A percentile compares a stretch with the other conserved stretches of the same genome.
Evolutionary conservation across 2,888 invertebrate genomes (phyloP).

Genomic region (Ischnus inquisitorius): DNA sequence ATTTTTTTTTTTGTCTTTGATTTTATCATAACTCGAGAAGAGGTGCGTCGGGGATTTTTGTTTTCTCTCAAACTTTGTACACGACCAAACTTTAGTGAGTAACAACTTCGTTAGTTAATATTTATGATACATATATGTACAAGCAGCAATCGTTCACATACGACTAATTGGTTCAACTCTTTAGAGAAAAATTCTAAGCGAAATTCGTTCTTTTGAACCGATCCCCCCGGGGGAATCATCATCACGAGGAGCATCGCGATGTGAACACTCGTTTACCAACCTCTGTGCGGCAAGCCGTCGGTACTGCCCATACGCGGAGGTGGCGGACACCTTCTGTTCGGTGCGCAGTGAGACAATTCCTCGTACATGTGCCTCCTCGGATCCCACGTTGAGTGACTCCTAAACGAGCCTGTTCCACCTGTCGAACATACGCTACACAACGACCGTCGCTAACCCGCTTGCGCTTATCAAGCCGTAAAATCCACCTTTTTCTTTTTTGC

Average conservation of each 20-base stretch:
- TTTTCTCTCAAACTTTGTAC: not conserved
- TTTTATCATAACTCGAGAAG: not conserved
- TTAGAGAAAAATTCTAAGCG: not conserved
- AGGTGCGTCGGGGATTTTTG: not conserved
- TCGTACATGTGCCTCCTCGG: conserved; percentile 96
- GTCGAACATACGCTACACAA: conserved; percentile 80
- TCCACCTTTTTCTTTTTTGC: conserved; percentile 19
- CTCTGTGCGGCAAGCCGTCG: conserved; percentile 85
- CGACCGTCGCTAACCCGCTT: conserved; percentile 82
- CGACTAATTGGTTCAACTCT: conserved; percentile 44
- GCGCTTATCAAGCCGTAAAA: conserved; percentile 80
- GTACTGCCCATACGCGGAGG: conserved; percentile 87
- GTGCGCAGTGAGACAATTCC: conserved; percentile 90
- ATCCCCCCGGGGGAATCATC: conserved; percentile 8
- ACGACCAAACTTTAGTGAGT: conserved; percentile 24
- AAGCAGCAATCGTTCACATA: conserved; percentile 58
- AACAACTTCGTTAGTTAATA: conserved; percentile 39
- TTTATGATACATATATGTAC: conserved; percentile 64
- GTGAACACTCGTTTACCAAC: conserved; percentile 80
- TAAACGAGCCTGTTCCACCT: conserved; percentile 86
- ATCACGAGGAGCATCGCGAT: conserved; percentile 42
- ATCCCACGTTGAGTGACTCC: conserved; percentile 94
- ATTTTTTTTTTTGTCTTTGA: conserved; percentile 1
- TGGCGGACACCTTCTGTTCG: conserved; percentile 85
- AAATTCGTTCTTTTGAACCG: not conserved